Percentiles rank a stretch among this genome's conserved stretches.
These are phyloP conservation scores for Gastracanthus pulcherrimus DNA, from an alignment of 2,888 invertebrate genomes.

Conservation along the genomic window DNA sequence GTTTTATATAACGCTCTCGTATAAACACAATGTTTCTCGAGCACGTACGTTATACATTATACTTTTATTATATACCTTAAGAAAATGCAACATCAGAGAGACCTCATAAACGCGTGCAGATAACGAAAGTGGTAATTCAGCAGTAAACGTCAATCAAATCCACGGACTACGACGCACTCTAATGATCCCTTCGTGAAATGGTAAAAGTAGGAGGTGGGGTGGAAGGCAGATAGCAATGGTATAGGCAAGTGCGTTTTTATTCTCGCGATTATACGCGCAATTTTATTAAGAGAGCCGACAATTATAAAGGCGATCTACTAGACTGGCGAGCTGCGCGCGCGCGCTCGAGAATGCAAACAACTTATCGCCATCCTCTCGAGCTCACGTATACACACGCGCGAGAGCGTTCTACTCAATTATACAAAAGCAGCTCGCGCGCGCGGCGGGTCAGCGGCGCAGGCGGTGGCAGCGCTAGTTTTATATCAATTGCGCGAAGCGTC, in stretches of 20 bases:
- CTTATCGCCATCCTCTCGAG: constrained; percentile 4
- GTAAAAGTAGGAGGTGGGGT: too few species aligned
- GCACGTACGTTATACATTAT: not conserved
- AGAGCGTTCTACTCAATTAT: not conserved
- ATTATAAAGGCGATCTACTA: constrained; percentile 22
- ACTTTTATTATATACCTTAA: not conserved
- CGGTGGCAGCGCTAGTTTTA: constrained; percentile 38
- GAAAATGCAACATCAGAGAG: not conserved
- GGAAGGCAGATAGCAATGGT: too few species aligned
- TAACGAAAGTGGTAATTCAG: constrained; percentile 31
- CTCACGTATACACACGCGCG: not conserved
- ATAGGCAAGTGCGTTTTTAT: not conserved
- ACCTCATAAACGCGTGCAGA: not conserved
- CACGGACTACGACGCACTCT: not conserved
- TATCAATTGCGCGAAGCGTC: constrained; percentile 54
- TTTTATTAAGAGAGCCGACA: constrained; percentile 9
- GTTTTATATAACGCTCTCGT: too few species aligned
- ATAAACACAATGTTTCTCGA: not conserved
- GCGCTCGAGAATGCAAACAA: constrained; percentile 25
- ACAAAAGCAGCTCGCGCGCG: not conserved
- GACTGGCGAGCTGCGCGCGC: not conserved
- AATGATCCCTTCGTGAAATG: too few species aligned
- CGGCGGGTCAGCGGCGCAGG: constrained; percentile 18
- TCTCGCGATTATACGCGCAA: not conserved
- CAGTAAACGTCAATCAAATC: constrained; percentile 21